Conservation (phyloP, 2,888 invertebrate genomes). For the Schizotus pectinicornis region DNA sequence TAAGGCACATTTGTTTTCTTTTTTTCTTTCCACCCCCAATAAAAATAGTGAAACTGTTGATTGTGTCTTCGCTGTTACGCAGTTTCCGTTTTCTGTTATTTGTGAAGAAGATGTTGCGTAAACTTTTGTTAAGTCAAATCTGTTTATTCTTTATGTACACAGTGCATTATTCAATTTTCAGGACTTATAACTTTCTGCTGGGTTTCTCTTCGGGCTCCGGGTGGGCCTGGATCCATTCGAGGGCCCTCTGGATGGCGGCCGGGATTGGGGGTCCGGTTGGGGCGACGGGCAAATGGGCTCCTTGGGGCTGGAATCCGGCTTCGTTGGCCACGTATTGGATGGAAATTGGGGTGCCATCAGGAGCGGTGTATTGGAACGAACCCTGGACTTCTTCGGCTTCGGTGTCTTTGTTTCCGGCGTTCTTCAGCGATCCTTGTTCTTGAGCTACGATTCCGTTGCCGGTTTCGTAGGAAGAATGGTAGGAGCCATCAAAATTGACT, state of each 20-base stretch:
- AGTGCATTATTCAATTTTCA: background rate
- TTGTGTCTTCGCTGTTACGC: too few species aligned
- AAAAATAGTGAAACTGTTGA: too few species aligned
- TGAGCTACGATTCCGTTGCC: conserved; percentile 60
- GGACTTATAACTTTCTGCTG: conserved; percentile 14
- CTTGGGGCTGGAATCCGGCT: conserved; percentile 37
- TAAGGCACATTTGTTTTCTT: too few species aligned
- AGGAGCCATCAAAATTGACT: conserved; percentile 60
- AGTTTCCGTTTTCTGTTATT: too few species aligned
- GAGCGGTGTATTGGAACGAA: conserved; percentile 38
- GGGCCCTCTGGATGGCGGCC: conserved; percentile 24
- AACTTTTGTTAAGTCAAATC: too few species aligned
- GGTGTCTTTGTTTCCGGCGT: conserved; percentile 43
- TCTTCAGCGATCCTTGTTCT: conserved; percentile 53
- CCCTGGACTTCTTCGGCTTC: conserved; percentile 45
- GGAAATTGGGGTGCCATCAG: conserved; percentile 42
- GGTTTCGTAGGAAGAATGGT: conserved; percentile 59
- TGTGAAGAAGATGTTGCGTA: too few species aligned
- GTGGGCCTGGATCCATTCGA: conserved; percentile 49
- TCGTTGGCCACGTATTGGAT: conserved; percentile 37
- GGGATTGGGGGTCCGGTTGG: conserved; percentile 28
- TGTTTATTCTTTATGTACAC: too few species aligned
- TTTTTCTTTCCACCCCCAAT: too few species aligned
- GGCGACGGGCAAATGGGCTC: conserved; percentile 34
- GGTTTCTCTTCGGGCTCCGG: conserved; percentile 48